Evolutionary conservation across 2,888 invertebrate species (phyloP).

Genomic region (Apamea sordens): DNA sequence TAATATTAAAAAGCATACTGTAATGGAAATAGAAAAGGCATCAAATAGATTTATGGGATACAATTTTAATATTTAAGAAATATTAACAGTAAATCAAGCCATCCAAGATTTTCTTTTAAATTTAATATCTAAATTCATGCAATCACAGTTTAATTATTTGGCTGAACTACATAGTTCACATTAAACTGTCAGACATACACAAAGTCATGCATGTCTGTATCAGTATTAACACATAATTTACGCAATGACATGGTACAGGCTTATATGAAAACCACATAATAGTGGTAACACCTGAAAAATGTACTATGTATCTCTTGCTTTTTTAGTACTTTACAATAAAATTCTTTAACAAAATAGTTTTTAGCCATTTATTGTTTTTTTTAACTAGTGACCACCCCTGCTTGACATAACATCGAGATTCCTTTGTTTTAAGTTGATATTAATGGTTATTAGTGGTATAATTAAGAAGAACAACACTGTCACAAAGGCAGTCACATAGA

Average conservation of each 20-base stretch:
- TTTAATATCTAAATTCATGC: not conserved
- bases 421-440: not conserved
- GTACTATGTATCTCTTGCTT: constrained; percentile 25
- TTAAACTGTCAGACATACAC: constrained; percentile 41
- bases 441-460: not conserved
- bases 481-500: not conserved
- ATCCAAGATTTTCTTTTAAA: not conserved
- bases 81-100: not conserved
- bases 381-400: not conserved
- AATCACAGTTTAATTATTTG: constrained; percentile 16
- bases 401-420: not conserved
- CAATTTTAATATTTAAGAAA: not conserved
- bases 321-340: constrained; percentile 41
- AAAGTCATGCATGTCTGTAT: constrained; percentile 33
- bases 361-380: not conserved
- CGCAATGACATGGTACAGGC: constrained; percentile 52
- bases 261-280: constrained; percentile 27
- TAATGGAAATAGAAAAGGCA: not conserved
- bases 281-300: constrained; percentile 38
- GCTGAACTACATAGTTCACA: constrained; percentile 26
- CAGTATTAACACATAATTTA: constrained; percentile 45
- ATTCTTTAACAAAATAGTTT: not conserved
- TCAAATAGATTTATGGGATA: not conserved
- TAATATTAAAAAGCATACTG: not conserved
- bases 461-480: not conserved